A percentile compares a stretch with the other conserved stretches of the same genome.
Evolutionary conservation across 2,797 vertebrate species (phyloP).

Genomic region (Tangara arthus): DNA sequence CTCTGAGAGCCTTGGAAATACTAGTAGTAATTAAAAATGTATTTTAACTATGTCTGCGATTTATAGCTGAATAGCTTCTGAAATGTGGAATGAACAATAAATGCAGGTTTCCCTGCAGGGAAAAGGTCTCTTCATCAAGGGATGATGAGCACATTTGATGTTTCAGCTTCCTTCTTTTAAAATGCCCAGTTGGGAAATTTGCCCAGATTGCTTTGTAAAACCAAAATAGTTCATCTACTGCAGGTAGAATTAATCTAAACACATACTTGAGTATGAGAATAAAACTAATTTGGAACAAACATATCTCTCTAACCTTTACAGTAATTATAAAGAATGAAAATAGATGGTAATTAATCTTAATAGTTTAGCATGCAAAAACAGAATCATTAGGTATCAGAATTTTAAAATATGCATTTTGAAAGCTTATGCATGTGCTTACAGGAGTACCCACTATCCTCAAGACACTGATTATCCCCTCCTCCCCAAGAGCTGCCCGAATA

Average conservation of each 20-base stretch:
- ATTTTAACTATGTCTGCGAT: not conserved
- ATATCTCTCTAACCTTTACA: conserved; percentile 2
- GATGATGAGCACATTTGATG: not conserved
- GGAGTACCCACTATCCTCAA: not conserved
- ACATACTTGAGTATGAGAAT: not conserved
- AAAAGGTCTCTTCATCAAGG: not conserved
- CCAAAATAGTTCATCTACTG: not conserved
- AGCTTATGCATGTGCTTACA: not conserved
- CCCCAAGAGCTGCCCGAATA: not conserved
- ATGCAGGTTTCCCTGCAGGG: not conserved
- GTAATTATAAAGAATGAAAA: conserved; percentile 38
- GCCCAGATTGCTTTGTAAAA: conserved; percentile 24
- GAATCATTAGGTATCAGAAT: not conserved
- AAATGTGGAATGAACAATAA: not conserved
- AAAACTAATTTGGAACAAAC: conserved; percentile 35
- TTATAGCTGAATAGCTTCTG: not conserved
- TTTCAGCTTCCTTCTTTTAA: conserved; percentile 10
- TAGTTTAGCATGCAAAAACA: not conserved
- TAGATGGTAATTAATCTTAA: not conserved
- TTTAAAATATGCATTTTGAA: not conserved
- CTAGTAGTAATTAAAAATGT: not conserved
- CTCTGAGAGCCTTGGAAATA: not conserved
- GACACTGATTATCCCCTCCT: not conserved
- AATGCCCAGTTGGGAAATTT: conserved; percentile 37
- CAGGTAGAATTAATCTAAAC: conserved; percentile 23